A percentile compares a stretch with the other conserved stretches of the same genome.
These are phyloP conservation scores for Halichoeres trimaculatus DNA, from an alignment of 2,113 vertebrate genomes.

Conservation along the genomic window DNA sequence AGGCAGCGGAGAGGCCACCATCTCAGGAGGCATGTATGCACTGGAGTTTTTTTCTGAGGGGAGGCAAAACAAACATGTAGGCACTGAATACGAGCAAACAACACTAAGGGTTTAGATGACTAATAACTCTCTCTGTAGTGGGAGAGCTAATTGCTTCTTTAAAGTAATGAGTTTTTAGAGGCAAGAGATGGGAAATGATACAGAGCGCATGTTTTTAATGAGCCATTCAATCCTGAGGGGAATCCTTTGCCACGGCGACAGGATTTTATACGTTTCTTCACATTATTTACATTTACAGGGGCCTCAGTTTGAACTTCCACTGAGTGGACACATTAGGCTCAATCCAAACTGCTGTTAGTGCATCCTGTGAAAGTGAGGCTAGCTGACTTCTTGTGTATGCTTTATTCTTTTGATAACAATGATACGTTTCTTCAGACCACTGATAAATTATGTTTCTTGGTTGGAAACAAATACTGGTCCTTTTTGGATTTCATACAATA, in stretches of 20 bases:
- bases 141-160: constrained; percentile 33
- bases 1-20: constrained; percentile 15
- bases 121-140: constrained; percentile 41
- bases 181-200: constrained; percentile 10
- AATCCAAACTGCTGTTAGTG: neutral
- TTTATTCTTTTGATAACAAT: too few species aligned
- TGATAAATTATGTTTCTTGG: too few species aligned
- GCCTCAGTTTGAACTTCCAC: neutral
- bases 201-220: constrained; percentile 6
- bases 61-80: constrained; percentile 33
- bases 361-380: too few species aligned
- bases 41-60: constrained; percentile 77
- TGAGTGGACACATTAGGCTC: neutral
- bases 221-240: constrained; percentile 18
- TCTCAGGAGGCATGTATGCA: constrained; percentile 41
- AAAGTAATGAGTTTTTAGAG: constrained; percentile 38
- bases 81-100: constrained; percentile 11
- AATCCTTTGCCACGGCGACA: constrained; percentile 3
- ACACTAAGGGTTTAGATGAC: constrained; percentile 36
- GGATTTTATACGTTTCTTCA: neutral
- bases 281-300: neutral
- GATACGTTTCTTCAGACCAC: too few species aligned
- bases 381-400: neutral
- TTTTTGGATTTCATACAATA: too few species aligned
- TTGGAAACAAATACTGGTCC: too few species aligned